Evolutionary conservation across 2,113 vertebrate species (phyloP), one percentile per base, ranked within the genome.

Genomic region (Scartelaos histophorus): DNA sequence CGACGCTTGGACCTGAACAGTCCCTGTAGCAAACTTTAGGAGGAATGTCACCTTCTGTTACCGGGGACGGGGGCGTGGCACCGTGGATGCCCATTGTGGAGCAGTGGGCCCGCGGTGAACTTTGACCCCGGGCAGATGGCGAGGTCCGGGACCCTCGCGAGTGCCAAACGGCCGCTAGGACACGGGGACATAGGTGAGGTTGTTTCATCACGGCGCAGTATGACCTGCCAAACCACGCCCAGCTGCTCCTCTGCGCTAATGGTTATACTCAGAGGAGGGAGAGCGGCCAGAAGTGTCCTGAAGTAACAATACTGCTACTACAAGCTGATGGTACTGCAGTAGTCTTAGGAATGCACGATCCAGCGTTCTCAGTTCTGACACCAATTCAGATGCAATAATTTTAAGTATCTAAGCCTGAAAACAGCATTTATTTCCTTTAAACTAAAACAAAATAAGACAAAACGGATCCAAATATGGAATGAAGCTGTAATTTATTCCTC

Each of bases 21-120:
- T 67, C 56, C 61, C 13, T 67, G 79, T 46, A 38, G 65, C 74
- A 80, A 90, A 61, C 24, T 82, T 83, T 85, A 73, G 87, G 82
- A 83, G 81, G 81, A 88, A 89, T 89, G 90, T 90, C 88, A 91
- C 90, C 88, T 89, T 89, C 83, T 74, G 88, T 65, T 84, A 56
- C 71, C 75, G 76, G 85, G 71, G 1, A 65, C 68, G 61, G 61
- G n/a, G 70, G 70, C 76, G 66, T 22, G 82, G 73, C 72, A 69
- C 16, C 34, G n/a, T 17, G 70, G 66, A 78, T 80, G 66, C 78
- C 81, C 34, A 80, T 60, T 34, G 74, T 81, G 77, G 35, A 81
- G 69, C 83, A 64, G 81, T 35, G 60, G 80, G 86, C 62, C 70
- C 45, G 19, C 35, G 3, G 34, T 86, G 84, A 89, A 81, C 88